A percentile compares a stretch with the other conserved stretches of the same genome.
These are phyloP conservation scores for Hirtodrosophila confusa DNA, from an alignment of 2,888 invertebrate genomes.

Conservation along the genomic window DNA sequence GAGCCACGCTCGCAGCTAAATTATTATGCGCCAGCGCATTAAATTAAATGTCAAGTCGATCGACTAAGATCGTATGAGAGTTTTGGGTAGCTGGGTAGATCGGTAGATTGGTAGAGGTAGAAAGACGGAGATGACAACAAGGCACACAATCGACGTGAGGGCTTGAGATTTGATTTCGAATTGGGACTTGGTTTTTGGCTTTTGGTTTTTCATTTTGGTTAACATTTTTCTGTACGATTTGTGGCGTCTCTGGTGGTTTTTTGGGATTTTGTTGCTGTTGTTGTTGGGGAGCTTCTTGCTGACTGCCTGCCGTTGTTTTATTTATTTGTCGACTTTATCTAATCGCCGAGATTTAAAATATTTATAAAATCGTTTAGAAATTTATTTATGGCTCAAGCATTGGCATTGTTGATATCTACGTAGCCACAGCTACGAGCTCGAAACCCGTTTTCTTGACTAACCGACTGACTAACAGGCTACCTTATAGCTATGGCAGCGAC, in stretches of 20 bases:
- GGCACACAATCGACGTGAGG: conserved; percentile 45
- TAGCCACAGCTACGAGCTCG: conserved; percentile 21
- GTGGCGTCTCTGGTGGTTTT: conserved; percentile 24
- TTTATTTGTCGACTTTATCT: conserved; percentile 81
- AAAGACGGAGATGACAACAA: conserved; percentile 21
- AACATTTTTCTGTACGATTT: conserved; percentile 16
- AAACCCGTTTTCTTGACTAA: conserved; percentile 55
- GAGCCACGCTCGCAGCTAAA: conserved; percentile 31
- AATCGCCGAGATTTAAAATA: conserved; percentile 80
- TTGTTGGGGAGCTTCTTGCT: conserved; percentile 27
- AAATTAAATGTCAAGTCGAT: conserved; percentile 68
- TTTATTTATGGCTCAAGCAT: conserved; percentile 76
- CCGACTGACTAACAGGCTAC: conserved; percentile 42
- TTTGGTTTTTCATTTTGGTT: conserved; percentile 14
- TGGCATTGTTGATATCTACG: conserved; percentile 74
- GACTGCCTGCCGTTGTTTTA: conserved; percentile 69
- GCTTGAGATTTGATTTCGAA: conserved; percentile 42
- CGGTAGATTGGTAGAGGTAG: too few species aligned
- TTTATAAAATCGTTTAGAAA: conserved; percentile 80
- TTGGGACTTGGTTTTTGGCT: conserved; percentile 25
- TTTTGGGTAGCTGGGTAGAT: conserved; percentile 3
- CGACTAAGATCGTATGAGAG: conserved; percentile 22
- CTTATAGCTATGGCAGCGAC: conserved; percentile 28
- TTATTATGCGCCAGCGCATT: conserved; percentile 65
- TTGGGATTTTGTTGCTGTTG: conserved; percentile 21